A percentile compares a stretch with the other conserved stretches of the same genome.
Conservation (phyloP, 2,797 vertebrate genomes). For the Dermochelys coriacea region DNA sequence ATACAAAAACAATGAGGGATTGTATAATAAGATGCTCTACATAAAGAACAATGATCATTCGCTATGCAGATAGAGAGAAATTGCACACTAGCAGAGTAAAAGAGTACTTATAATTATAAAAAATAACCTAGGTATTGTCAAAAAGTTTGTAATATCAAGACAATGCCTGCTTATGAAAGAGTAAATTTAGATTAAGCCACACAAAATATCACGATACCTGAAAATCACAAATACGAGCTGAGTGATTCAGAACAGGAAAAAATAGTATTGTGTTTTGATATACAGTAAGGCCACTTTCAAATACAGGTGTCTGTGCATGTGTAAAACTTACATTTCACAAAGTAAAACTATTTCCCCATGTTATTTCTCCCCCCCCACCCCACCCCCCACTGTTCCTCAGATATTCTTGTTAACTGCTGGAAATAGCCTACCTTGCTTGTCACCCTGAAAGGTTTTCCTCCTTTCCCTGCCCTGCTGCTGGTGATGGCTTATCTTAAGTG, state of each 20-base stretch:
- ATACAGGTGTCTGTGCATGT: neutral
- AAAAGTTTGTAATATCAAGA: neutral
- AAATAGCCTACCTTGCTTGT: too few species aligned
- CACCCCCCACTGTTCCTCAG: too few species aligned
- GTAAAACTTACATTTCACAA: too few species aligned
- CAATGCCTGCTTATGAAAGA: neutral
- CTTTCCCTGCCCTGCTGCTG: too few species aligned
- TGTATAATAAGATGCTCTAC: neutral
- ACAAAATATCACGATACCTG: neutral
- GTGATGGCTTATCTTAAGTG: too few species aligned
- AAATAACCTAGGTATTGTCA: neutral
- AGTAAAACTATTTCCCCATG: too few species aligned
- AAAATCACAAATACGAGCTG: neutral
- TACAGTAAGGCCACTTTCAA: neutral
- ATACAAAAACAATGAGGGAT: neutral
- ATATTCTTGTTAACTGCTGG: too few species aligned
- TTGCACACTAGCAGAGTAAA: neutral
- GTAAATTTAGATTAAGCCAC: neutral
- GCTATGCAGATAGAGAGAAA: neutral
- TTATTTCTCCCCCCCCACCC: too few species aligned
- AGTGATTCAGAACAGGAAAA: neutral
- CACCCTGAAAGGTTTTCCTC: too few species aligned
- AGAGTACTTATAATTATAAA: neutral
- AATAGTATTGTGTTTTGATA: neutral
- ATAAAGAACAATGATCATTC: neutral